These are phyloP conservation scores for Menura novaehollandiae DNA, from an alignment of 2,113 vertebrate genomes.

Conservation along the genomic window DNA sequence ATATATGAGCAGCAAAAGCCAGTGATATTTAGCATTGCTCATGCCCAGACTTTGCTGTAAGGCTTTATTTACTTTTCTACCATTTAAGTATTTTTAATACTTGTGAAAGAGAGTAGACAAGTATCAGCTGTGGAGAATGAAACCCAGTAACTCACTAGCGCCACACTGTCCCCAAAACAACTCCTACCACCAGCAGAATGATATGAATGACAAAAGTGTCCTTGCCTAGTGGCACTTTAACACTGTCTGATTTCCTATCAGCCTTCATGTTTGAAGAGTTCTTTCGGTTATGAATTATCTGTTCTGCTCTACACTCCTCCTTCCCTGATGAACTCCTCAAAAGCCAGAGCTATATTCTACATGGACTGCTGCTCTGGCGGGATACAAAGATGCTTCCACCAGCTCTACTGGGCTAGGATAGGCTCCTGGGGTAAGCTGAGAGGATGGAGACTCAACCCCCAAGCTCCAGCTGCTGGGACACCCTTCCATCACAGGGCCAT, in stretches of 20 bases:
- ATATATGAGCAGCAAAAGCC: not conserved
- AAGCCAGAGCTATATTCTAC: not conserved
- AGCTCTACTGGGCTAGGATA: not conserved
- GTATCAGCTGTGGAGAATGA: not conserved
- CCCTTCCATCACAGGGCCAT: rapidly evolving
- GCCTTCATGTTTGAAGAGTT: not conserved
- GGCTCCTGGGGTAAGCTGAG: not conserved
- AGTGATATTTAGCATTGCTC: not conserved
- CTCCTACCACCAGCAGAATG: not conserved
- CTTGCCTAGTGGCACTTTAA: not conserved
- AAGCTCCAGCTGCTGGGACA: not conserved
- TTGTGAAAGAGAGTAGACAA: not conserved
- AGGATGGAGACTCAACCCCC: rapidly evolving
- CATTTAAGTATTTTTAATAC: not conserved
- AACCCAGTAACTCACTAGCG: not conserved
- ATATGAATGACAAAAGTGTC: not conserved
- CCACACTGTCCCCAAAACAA: not conserved
- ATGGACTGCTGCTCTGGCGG: not conserved
- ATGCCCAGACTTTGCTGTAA: not conserved
- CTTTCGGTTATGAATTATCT: not conserved
- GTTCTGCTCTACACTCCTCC: not conserved
- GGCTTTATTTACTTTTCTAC: not conserved
- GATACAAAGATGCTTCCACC: not conserved
- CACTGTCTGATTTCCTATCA: not conserved
- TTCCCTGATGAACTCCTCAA: not conserved